Conservation (phyloP, 2,888 invertebrate species). For the Troides aeacus region DNA sequence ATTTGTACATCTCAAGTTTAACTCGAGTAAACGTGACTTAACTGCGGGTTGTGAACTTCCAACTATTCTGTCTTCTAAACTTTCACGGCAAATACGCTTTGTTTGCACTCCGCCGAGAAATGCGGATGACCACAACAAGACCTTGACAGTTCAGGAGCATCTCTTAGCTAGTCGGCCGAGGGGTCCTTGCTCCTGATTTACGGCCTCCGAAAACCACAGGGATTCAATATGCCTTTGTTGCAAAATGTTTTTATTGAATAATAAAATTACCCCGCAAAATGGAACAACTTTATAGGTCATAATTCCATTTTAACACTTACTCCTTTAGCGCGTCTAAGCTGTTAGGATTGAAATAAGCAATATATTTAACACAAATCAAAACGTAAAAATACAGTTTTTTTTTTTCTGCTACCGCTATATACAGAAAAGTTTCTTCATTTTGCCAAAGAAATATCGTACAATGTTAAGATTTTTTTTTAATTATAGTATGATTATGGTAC, state of each 20-base stretch:
- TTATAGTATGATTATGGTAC: no score
- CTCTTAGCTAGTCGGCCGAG: slow-evolving; percentile 48
- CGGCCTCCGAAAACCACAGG: slow-evolving; percentile 72
- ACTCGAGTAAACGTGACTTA: slow-evolving; percentile 3
- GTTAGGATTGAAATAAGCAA: slow-evolving; percentile 44
- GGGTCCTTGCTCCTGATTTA: slow-evolving; percentile 77
- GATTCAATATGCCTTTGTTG: slow-evolving; percentile 76
- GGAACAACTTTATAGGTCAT: slow-evolving; percentile 74
- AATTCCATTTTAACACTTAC: slow-evolving; percentile 63
- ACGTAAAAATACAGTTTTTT: background rate
- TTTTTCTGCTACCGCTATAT: no score
- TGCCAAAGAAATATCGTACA: no score
- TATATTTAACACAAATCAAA: slow-evolving; percentile 19
- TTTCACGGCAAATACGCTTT: slow-evolving; percentile 39
- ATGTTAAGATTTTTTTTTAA: no score
- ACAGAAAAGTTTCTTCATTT: no score
- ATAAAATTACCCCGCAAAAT: slow-evolving; percentile 76
- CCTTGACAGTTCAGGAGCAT: slow-evolving; percentile 76
- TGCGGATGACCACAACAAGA: slow-evolving; percentile 64
- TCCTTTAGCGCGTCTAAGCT: slow-evolving; percentile 36
- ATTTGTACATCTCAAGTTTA: background rate
- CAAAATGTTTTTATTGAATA: slow-evolving; percentile 74
- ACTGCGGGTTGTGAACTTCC: slow-evolving; percentile 20
- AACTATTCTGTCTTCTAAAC: slow-evolving; percentile 35
- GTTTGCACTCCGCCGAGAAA: slow-evolving; percentile 54